A percentile compares a stretch with the other conserved stretches of the same genome.
These are phyloP conservation scores for Odobenus rosmarus DNA, from an alignment of 2,113 vertebrate species.

Conservation along the genomic window DNA sequence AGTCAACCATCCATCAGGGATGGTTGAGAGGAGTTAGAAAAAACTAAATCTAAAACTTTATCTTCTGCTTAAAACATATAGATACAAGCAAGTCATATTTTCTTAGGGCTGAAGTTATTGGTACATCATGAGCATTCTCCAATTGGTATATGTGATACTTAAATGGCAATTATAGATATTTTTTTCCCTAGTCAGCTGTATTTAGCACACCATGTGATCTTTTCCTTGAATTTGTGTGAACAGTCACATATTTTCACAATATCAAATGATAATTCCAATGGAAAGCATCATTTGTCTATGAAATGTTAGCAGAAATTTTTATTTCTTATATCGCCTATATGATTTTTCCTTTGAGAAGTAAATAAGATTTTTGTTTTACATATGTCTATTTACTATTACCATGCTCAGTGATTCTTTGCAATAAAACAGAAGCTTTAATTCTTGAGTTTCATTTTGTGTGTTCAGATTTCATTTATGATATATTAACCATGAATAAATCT, in stretches of 20 bases:
- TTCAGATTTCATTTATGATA: background rate
- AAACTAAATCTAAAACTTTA: background rate
- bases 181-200: background rate
- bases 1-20: background rate
- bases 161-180: background rate
- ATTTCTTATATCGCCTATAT: background rate
- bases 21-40: background rate
- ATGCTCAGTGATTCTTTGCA: background rate
- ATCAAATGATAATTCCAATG: background rate
- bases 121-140: background rate
- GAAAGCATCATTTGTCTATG: background rate
- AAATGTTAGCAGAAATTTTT: background rate
- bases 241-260: background rate
- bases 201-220: background rate
- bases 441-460: background rate
- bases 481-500: background rate
- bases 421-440: background rate
- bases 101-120: background rate
- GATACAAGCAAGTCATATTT: background rate
- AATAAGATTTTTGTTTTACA: background rate
- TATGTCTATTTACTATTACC: background rate
- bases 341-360: background rate
- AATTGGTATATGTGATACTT: background rate
- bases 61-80: background rate
- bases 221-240: background rate